Evolutionary conservation across 2,797 vertebrate genomes (phyloP), one percentile per base, ranked within the genome.

Genomic region (Fundulus diaphanus): DNA sequence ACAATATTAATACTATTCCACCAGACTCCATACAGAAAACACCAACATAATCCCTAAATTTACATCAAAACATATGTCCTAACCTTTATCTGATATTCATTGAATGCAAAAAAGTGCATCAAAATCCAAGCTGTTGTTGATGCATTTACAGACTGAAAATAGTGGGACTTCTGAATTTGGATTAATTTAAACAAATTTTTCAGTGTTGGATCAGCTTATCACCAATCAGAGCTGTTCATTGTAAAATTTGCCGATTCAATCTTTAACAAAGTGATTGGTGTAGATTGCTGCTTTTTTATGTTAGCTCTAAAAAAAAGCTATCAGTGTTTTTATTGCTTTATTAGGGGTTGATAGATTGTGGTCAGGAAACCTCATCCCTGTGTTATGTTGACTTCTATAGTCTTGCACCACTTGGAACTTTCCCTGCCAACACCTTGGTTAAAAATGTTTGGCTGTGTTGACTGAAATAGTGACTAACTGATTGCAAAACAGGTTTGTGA

Each of bases 401-500:
- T 63, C 29, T 66, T 65, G 12, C 74, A 63, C 63, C 68, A 73
- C 74, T 78, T 57, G 24, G 59, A 46, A 65, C 22, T 52, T 49
- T 77, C 57, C 57, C 56, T 77, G 46, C 40, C 71, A 51, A 7
- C 42, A 6, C 46, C 70, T 72, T 67, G 44, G 54, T 46, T 68
- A 13, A 70, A 24, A 67, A 44, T 44, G 63, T 27, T 67, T 27
- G 42, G 40, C 63, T 56, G 12, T 56, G n/a, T 56, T 61, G 16
- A 40, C 44, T 52, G 27, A 56, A 1, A 67, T 46, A 35, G 44
- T 52, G 67, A 73, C 29, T 73, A 68, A 71, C 31, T 49, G 18
- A 66, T 52, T 77, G 66, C 69, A 73, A 76, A 79, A 79, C 63
- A 80, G 59, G 73, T 81, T 65, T 78, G 5, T 66, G 1, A 42